Conservation (phyloP, 2,888 invertebrate genomes). For the Xanthia icteritia region DNA sequence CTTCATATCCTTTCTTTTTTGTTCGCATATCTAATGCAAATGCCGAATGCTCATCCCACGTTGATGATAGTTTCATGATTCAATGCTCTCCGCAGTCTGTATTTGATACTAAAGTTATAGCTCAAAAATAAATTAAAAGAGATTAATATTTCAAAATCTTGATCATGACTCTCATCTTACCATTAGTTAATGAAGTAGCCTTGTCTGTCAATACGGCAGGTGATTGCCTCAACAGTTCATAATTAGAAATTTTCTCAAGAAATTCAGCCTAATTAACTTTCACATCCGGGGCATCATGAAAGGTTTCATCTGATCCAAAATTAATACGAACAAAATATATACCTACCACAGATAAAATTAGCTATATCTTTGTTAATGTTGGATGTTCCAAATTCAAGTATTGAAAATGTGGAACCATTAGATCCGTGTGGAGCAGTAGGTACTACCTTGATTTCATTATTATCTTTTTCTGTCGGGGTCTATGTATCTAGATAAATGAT, state of each 20-base stretch:
- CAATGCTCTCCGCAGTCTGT: constrained; percentile 55
- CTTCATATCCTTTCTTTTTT: constrained; percentile 75
- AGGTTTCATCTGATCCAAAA: constrained; percentile 43
- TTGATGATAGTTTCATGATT: constrained; percentile 67
- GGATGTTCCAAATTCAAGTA: constrained; percentile 9
- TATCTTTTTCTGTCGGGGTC: not conserved
- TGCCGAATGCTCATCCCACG: constrained; percentile 76
- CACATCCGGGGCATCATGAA: constrained; percentile 52
- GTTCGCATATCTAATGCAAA: constrained; percentile 77
- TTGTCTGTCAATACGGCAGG: constrained; percentile 47
- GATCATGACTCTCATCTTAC: constrained; percentile 20
- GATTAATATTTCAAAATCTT: constrained; percentile 13
- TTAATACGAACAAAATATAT: constrained; percentile 30
- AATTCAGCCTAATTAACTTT: constrained; percentile 56
- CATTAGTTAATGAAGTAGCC: constrained; percentile 48
- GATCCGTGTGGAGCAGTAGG: not conserved
- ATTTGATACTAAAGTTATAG: constrained; percentile 30
- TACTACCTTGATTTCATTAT: not conserved
- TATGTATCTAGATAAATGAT: constrained; percentile 25
- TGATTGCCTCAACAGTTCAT: constrained; percentile 51
- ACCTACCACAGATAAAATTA: not conserved
- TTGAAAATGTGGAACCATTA: not conserved
- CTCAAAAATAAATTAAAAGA: constrained; percentile 10
- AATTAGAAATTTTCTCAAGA: constrained; percentile 58
- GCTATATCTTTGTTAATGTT: not conserved